These are phyloP conservation scores for Sebastes paucispinis DNA, from an alignment of 2,797 vertebrate genomes.

Conservation along the genomic window DNA sequence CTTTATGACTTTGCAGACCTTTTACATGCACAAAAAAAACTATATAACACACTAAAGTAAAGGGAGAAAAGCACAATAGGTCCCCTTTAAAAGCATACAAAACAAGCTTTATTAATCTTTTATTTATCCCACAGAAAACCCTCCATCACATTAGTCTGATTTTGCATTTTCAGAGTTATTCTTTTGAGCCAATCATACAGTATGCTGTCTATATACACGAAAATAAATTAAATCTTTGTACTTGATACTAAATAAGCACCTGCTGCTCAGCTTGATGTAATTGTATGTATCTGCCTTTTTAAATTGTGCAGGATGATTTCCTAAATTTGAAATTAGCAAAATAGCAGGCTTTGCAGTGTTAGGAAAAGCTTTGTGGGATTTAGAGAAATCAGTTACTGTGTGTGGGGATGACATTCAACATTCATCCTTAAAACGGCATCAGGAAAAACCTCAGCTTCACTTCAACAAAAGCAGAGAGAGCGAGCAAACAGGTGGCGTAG, in stretches of 20 bases:
- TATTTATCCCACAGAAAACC: neutral
- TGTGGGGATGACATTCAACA: conserved; percentile 7
- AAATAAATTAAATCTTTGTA: neutral
- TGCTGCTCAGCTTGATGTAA: neutral
- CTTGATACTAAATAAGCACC: neutral
- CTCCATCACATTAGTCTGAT: neutral
- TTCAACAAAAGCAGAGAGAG: neutral
- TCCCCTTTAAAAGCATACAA: neutral
- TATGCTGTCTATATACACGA: neutral
- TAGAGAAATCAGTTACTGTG: neutral
- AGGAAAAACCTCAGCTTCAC: neutral
- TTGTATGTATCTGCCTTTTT: neutral
- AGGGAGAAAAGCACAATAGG: no score
- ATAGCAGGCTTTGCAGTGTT: neutral
- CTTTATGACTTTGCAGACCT: no score
- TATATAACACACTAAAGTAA: no score
- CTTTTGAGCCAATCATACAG: neutral
- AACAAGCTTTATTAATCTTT: neutral
- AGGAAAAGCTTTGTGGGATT: neutral
- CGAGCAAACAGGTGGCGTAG: neutral
- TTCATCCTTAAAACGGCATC: neutral
- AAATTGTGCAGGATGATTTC: neutral
- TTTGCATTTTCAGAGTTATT: neutral
- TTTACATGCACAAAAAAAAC: no score
- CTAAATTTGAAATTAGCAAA: neutral